Percentiles rank a stretch among this genome's conserved stretches.
phyloP scores from a whole-genome alignment of 2,888 invertebrate genomes.

The Conchocele bisecta region DNA sequence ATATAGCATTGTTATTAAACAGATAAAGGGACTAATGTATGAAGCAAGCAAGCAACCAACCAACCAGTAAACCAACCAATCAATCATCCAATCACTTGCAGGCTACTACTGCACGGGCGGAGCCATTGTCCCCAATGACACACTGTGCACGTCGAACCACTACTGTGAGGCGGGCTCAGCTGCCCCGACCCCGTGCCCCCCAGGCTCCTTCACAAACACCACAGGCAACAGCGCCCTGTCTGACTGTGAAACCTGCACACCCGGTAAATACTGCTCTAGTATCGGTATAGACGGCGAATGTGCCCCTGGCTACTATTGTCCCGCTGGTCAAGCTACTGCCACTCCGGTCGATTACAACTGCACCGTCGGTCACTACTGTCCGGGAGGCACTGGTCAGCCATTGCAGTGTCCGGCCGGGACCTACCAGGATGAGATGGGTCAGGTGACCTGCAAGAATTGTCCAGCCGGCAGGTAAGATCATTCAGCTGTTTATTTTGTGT shows the following conservation, averaged over 20 bases:
- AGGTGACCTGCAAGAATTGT: conserved; percentile 73
- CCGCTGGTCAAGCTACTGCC: conserved; percentile 94
- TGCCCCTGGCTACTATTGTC: conserved; percentile 88
- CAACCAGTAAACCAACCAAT: too few relatives aligned
- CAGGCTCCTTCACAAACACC: conserved; percentile 76
- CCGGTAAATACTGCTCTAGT: conserved; percentile 79
- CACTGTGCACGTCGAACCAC: conserved; percentile 74
- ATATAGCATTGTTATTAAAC: too few relatives aligned
- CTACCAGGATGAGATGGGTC: conserved; percentile 77
- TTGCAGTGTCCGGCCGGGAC: conserved; percentile 72
- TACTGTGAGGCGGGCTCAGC: conserved; percentile 75
- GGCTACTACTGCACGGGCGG: conserved; percentile 77
- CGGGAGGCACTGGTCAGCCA: conserved; percentile 70
- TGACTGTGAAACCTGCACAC: conserved; percentile 74
- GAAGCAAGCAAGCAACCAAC: too few relatives aligned
- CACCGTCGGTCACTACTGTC: conserved; percentile 80
- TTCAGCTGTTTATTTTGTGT: background rate
- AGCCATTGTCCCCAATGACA: conserved; percentile 70
- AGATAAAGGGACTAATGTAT: too few relatives aligned
- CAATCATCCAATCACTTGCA: too few relatives aligned
- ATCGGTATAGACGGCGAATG: conserved; percentile 76
- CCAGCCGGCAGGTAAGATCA: conserved; percentile 75
- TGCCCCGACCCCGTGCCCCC: conserved; percentile 76
- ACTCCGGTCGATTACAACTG: conserved; percentile 84
- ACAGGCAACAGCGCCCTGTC: conserved; percentile 71